A percentile compares a stretch with the other conserved stretches of the same genome.
phyloP scores from a whole-genome alignment of 2,888 invertebrate genomes.

The Tetheella fluctuosa region DNA sequence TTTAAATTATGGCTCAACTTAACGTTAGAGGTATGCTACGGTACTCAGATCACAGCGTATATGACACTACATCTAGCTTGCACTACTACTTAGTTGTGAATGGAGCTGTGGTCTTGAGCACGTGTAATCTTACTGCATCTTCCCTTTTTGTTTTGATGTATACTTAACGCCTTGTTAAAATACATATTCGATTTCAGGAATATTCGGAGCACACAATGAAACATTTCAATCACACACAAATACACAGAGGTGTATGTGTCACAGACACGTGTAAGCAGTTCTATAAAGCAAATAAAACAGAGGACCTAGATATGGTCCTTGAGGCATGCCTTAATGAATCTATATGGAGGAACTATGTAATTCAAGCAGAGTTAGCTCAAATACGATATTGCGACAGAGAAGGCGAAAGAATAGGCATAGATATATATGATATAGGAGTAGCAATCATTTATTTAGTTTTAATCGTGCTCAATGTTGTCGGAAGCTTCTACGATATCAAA shows the following conservation, averaged over 20 bases:
- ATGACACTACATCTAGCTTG: too few species aligned
- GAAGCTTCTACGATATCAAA: constrained; percentile 62
- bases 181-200: constrained; percentile 45
- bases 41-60: too few species aligned
- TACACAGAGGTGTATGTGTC: constrained; percentile 71
- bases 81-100: too few species aligned
- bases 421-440: constrained; percentile 56
- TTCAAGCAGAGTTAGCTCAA: constrained; percentile 55
- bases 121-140: too few species aligned
- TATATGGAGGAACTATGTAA: constrained; percentile 53
- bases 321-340: constrained; percentile 67
- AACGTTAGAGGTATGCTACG: too few species aligned
- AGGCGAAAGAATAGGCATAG: constrained; percentile 44
- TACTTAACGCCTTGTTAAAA: too few species aligned
- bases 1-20: too few species aligned
- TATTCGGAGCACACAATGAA: constrained; percentile 65
- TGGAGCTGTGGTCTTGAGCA: too few species aligned
- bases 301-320: constrained; percentile 52
- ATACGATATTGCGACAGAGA: constrained; percentile 61
- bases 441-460: constrained; percentile 57
- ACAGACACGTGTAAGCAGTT: constrained; percentile 56
- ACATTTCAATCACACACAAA: constrained; percentile 71
- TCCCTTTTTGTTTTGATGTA: too few species aligned
- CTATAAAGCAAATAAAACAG: constrained; percentile 29
- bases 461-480: constrained; percentile 57